Percentiles rank a stretch among this genome's conserved stretches.
Conservation (phyloP, 2,888 invertebrate genomes). For the Amorpha juglandis region DNA sequence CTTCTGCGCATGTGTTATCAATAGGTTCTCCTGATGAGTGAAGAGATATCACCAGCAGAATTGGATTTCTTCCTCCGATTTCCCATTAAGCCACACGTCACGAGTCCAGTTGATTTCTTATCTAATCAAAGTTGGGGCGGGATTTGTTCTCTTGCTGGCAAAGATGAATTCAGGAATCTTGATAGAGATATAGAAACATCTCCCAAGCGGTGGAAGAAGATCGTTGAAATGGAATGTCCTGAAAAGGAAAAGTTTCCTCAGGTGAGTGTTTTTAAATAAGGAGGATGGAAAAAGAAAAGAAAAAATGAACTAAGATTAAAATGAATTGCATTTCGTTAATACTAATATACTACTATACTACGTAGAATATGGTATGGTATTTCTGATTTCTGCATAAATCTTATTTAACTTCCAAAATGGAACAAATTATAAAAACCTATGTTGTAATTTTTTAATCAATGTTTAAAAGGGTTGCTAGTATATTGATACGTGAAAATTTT, state of each 20-base stretch:
- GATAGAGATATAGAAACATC: conserved; percentile 98
- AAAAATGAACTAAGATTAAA: background rate
- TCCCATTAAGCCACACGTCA: conserved; percentile 95
- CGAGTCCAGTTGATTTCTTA: conserved; percentile 97
- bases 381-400: no score
- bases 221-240: conserved; percentile 97
- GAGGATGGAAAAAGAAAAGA: background rate
- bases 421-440: no score
- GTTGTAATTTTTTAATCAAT: no score
- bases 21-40: conserved; percentile 93
- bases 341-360: no score
- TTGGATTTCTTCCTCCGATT: conserved; percentile 96
- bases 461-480: no score
- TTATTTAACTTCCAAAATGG: no score
- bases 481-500: conserved; percentile 20
- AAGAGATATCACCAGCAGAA: conserved; percentile 93
- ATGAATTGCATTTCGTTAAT: background rate
- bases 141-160: conserved; percentile 93
- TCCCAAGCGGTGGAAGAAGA: conserved; percentile 98
- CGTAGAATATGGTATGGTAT: no score
- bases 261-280: conserved; percentile 48
- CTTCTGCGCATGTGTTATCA: background rate
- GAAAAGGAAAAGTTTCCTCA: conserved; percentile 98
- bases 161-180: conserved; percentile 96
- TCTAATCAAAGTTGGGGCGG: conserved; percentile 97